Conservation (phyloP, 2,797 vertebrate species). For the Arvicola amphibius region DNA sequence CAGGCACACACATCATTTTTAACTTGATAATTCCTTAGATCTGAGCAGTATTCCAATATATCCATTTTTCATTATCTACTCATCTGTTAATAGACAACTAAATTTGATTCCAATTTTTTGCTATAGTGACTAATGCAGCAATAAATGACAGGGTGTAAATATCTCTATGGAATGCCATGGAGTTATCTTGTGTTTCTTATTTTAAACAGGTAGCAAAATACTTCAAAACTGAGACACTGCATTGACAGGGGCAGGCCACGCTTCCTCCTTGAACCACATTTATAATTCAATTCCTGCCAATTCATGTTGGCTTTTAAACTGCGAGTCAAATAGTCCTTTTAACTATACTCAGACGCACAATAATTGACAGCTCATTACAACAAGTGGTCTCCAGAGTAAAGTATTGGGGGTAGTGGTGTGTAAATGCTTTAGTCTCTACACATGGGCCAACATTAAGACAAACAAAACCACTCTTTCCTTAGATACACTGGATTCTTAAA, state of each 20-base stretch:
- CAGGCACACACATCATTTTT: neutral
- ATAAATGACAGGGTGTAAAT: neutral
- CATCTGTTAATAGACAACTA: neutral
- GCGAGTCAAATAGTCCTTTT: constrained; percentile 77
- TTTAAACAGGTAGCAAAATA: constrained; percentile 37
- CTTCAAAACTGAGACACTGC: neutral
- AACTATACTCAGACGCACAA: constrained; percentile 81
- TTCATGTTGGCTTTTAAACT: constrained; percentile 81
- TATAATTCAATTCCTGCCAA: constrained; percentile 83
- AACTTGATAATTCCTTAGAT: neutral
- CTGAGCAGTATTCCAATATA: neutral
- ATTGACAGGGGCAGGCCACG: neutral
- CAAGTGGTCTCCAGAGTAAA: constrained; percentile 78
- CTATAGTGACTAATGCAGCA: no score
- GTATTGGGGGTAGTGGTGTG: constrained; percentile 69
- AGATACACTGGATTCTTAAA: constrained; percentile 44
- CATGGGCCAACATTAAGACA: constrained; percentile 47
- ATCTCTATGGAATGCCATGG: no score
- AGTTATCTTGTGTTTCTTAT: neutral
- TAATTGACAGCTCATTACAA: constrained; percentile 75
- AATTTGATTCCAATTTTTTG: neutral
- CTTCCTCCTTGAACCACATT: constrained; percentile 71
- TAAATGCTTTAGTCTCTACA: constrained; percentile 69
- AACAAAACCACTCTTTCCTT: constrained; percentile 54
- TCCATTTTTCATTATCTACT: neutral